phyloP scores from a whole-genome alignment of 2,888 invertebrate species.

The Brachyptera putata region DNA sequence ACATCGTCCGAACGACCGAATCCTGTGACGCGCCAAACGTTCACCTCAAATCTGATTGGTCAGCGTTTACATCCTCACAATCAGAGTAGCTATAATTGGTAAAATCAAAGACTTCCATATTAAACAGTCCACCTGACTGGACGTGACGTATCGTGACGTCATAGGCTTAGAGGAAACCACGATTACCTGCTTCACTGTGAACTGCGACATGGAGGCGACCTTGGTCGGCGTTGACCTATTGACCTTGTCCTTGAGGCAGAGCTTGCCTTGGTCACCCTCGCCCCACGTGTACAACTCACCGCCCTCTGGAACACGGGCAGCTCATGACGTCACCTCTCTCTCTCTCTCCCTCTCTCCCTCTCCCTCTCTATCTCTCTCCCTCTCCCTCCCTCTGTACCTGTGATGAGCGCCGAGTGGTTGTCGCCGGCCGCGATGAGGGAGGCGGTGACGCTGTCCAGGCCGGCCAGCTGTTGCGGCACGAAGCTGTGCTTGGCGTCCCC shows the following conservation, averaged over 20 bases:
- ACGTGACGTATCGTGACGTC: too few species aligned
- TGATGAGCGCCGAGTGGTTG: not conserved
- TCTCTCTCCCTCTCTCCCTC: not conserved
- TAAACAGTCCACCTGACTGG: too few species aligned
- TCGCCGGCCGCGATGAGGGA: not conserved
- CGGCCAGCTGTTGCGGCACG: not conserved
- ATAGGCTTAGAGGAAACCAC: too few species aligned
- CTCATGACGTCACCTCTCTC: not conserved
- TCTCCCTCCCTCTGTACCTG: too few species aligned
- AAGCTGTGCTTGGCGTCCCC: not conserved
- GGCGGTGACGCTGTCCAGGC: not conserved
- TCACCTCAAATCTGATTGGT: too few species aligned
- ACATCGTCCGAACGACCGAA: too few species aligned
- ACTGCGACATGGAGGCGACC: not conserved
- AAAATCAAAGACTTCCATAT: too few species aligned
- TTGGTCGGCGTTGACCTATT: not conserved
- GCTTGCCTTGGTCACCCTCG: not conserved
- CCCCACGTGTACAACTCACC: not conserved
- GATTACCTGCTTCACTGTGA: not conserved
- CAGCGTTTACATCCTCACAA: too few species aligned
- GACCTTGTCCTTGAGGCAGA: not conserved
- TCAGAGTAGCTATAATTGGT: too few species aligned
- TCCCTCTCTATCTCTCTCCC: too few species aligned
- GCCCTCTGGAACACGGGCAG: not conserved
- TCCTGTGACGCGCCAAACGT: too few species aligned